Conservation (phyloP, 2,888 invertebrate species). For the Dysmachus trigonus region DNA sequence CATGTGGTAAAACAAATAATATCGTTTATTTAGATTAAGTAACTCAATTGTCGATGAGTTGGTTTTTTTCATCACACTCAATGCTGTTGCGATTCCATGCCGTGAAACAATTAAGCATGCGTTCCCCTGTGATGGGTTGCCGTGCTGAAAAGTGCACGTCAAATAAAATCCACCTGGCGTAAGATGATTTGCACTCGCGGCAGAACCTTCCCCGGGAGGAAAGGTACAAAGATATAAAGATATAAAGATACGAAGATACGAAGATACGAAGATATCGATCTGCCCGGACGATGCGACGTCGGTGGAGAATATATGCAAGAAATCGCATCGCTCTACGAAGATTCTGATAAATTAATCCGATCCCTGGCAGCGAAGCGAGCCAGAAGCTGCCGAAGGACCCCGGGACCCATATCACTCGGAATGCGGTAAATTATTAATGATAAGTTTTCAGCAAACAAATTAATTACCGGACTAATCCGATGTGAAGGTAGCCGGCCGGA, state of each 20-base stretch:
- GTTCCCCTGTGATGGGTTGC: neutral
- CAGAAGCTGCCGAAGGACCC: neutral
- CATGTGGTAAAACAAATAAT: neutral
- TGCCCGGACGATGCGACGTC: neutral
- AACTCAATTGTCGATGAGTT: neutral
- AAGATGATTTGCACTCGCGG: conserved; percentile 3
- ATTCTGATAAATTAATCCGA: conserved; percentile 32
- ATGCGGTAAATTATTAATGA: conserved; percentile 46
- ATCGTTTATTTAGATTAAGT: neutral
- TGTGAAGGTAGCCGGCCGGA: conserved; percentile 45
- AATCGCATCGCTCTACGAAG: neutral
- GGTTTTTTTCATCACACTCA: neutral
- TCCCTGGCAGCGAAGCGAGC: neutral
- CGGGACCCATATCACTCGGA: conserved; percentile 31
- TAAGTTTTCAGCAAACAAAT: conserved; percentile 50
- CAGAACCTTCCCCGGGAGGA: neutral
- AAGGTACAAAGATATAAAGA: neutral
- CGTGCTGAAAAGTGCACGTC: conserved; percentile 18
- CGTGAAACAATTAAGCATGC: neutral
- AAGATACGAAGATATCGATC: conserved; percentile 10
- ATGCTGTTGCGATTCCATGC: neutral
- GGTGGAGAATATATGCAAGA: neutral
- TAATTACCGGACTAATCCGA: conserved; percentile 47
- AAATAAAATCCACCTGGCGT: conserved; percentile 27
- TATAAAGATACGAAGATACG: neutral